Conservation (phyloP, 1,140 invertebrate genomes). For the Drosophila mayri region DNA sequence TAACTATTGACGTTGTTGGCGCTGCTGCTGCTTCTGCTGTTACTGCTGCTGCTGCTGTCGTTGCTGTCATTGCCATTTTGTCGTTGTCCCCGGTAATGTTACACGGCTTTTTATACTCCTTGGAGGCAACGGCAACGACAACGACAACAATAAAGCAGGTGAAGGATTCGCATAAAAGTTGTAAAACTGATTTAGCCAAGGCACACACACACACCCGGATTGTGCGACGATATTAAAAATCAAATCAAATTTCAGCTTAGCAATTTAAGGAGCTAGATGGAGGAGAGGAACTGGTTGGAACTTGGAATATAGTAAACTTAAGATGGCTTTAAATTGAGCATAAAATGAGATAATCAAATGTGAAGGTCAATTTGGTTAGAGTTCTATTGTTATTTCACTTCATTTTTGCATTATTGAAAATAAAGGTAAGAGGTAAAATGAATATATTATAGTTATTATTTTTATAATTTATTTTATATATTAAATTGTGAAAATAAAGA, state of each 20-base stretch:
- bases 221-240: conserved; percentile 58
- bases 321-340: neutral
- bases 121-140: conserved; percentile 33
- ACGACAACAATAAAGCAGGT: conserved; percentile 62
- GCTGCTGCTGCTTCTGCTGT: conserved; percentile 37
- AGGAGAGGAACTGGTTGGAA: neutral
- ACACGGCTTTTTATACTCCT: conserved; percentile 55
- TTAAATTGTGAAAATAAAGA: too few relatives aligned
- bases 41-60: conserved; percentile 41
- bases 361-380: neutral
- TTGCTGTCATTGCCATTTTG: conserved; percentile 58
- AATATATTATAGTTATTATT: too few relatives aligned
- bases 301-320: conserved; percentile 3
- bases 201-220: conserved; percentile 5
- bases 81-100: conserved; percentile 67
- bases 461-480: too few relatives aligned
- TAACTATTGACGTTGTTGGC: conserved; percentile 58
- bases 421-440: too few relatives aligned
- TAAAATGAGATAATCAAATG: neutral
- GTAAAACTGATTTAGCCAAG: conserved; percentile 65
- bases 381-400: neutral
- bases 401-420: neutral
- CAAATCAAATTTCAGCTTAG: conserved; percentile 71
- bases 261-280: conserved; percentile 22
- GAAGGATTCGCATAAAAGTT: conserved; percentile 73